A percentile compares a stretch with the other conserved stretches of the same genome.
These are phyloP conservation scores for Cichlasoma orientale DNA, from an alignment of 2,797 vertebrate genomes.

Conservation along the genomic window DNA sequence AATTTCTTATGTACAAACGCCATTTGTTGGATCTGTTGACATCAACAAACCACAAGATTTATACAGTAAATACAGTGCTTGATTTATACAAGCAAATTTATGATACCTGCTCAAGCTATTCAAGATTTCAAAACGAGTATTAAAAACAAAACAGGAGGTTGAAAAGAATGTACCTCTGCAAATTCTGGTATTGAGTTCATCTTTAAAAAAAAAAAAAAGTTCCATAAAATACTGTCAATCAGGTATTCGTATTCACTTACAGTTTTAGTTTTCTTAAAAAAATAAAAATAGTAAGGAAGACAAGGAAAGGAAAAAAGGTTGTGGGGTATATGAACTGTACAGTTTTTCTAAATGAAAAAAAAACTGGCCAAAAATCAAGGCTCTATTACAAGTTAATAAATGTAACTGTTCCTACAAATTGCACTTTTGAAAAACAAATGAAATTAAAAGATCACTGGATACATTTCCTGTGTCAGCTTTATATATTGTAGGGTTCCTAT, in stretches of 20 bases:
- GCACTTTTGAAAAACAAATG: slow-evolving; percentile 52
- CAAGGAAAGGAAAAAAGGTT: neutral
- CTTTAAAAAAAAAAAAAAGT: neutral
- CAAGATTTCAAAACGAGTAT: slow-evolving; percentile 54
- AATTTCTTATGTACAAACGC: slow-evolving; percentile 83
- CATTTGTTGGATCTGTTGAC: slow-evolving; percentile 69
- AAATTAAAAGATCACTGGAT: slow-evolving; percentile 82
- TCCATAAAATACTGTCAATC: neutral
- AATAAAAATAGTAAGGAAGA: neutral
- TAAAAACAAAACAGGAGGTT: slow-evolving; percentile 20
- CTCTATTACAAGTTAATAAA: slow-evolving; percentile 38
- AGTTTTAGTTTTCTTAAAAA: slow-evolving; percentile 11
- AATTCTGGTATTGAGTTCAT: slow-evolving; percentile 3
- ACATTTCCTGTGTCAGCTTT: slow-evolving; percentile 82
- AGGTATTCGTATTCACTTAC: neutral
- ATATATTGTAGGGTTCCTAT: slow-evolving; percentile 37
- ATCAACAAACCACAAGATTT: slow-evolving; percentile 76
- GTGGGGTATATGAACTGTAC: neutral
- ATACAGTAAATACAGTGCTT: slow-evolving; percentile 84
- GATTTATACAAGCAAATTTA: slow-evolving; percentile 71
- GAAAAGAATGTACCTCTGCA: neutral
- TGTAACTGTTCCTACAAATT: slow-evolving; percentile 47
- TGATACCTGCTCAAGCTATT: slow-evolving; percentile 59
- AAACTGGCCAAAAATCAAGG: slow-evolving; percentile 42
- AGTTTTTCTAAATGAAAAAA: slow-evolving; percentile 18